Conservation (phyloP, 92 coral and sea anemone genomes). For the Phenganax subtilis region DNA sequence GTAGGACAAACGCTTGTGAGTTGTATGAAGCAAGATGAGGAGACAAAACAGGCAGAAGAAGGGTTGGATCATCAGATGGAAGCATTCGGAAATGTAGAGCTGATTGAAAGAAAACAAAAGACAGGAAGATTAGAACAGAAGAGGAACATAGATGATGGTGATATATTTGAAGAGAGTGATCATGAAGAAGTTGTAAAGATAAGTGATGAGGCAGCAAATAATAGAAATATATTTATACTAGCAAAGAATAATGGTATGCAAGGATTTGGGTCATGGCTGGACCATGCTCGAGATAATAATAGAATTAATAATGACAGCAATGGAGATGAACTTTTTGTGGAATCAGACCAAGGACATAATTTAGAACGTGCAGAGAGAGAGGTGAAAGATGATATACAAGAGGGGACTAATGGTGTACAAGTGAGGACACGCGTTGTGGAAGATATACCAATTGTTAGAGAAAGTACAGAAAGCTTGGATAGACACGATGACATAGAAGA, state of each 20-base stretch:
- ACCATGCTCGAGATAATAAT: constrained; percentile 13
- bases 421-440: neutral
- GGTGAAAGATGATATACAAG: neutral
- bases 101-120: too few relatives aligned
- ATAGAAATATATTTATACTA: constrained; percentile 6
- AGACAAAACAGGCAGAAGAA: too few relatives aligned
- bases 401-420: neutral
- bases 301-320: neutral
- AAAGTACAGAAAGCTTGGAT: neutral
- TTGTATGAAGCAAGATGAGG: too few relatives aligned
- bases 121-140: neutral
- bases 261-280: constrained; percentile 13
- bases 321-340: neutral
- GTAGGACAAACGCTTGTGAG: too few relatives aligned
- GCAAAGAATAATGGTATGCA: constrained; percentile 25
- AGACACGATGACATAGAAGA: too few relatives aligned
- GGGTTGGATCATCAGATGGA: too few relatives aligned
- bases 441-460: neutral
- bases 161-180: neutral
- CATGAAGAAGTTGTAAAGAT: neutral
- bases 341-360: neutral
- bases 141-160: neutral
- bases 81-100: too few relatives aligned
- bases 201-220: neutral
- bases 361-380: constrained; percentile 14